Conservation (phyloP, 23 tunicate genomes). For the Trididemnum miniatum region DNA sequence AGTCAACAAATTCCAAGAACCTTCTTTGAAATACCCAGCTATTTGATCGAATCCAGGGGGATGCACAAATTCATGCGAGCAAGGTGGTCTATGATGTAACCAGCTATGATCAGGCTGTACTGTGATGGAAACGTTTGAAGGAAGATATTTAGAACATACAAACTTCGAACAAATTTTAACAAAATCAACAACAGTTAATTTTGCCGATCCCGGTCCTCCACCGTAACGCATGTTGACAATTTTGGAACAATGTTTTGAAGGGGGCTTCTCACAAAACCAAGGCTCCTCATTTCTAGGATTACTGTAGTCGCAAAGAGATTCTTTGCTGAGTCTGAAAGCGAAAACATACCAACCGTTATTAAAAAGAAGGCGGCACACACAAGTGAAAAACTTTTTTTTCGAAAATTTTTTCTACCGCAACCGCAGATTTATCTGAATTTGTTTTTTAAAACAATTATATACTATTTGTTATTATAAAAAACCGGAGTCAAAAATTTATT, state of each 20-base stretch:
- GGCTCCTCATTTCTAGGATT: slow-evolving; percentile 14
- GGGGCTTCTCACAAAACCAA: slow-evolving; percentile 14
- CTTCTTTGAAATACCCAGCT: not conserved
- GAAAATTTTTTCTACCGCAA: no score
- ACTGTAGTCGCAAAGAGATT: slow-evolving; percentile 23
- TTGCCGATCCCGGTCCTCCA: not conserved
- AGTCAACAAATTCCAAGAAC: slow-evolving; percentile 5
- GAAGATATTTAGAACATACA: not conserved
- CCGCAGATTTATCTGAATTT: no score
- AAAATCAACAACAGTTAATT: not conserved
- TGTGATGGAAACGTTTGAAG: not conserved
- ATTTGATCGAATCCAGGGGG: not conserved
- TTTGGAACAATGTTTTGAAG: not conserved
- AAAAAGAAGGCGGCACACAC: no score
- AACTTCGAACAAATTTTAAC: not conserved
- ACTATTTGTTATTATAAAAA: no score
- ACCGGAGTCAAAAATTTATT: no score
- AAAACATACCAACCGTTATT: no score
- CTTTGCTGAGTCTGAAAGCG: no score
- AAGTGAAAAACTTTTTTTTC: no score
- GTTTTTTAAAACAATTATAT: no score
- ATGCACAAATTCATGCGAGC: not conserved
- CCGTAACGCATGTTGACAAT: not conserved
- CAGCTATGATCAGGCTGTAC: not conserved
- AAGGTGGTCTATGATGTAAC: no score